A percentile compares a stretch with the other conserved stretches of the same genome.
phyloP scores from a whole-genome alignment of 1,140 invertebrate species.

The Drosophila mayri region DNA sequence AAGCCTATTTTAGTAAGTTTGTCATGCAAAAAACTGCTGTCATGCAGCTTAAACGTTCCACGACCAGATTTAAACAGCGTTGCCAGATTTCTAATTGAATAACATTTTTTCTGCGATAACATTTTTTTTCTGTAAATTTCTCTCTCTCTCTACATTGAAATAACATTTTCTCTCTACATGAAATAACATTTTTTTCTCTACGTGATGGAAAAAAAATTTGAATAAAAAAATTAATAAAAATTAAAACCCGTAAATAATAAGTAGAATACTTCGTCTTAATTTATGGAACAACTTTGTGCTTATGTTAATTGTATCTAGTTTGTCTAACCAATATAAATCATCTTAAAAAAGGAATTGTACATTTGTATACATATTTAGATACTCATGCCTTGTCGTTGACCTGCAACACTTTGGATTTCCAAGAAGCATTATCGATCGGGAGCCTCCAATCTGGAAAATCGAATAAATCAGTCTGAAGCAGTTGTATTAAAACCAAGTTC shows the following conservation, averaged over 20 bases:
- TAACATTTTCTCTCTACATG: too few relatives aligned
- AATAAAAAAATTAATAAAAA: too few relatives aligned
- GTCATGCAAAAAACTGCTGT: background rate
- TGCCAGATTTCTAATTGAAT: too few relatives aligned
- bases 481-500: background rate
- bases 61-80: background rate
- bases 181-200: too few relatives aligned
- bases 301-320: background rate
- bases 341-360: background rate
- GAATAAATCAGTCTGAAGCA: background rate
- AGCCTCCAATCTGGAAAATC: conserved; percentile 49
- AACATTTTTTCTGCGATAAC: too few relatives aligned
- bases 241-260: too few relatives aligned
- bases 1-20: background rate
- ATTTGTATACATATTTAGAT: background rate
- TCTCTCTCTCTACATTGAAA: too few relatives aligned
- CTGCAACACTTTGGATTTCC: conserved; percentile 25
- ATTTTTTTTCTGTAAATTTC: too few relatives aligned
- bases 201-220: too few relatives aligned
- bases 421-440: conserved; percentile 43
- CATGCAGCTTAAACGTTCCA: background rate
- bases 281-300: background rate
- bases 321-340: background rate
- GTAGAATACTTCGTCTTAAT: too few relatives aligned
- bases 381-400: conserved; percentile 14